Evolutionary conservation across 2,888 invertebrate genomes (phyloP), one percentile per base, ranked within the genome.

Genomic region (Pemphredon lugubris): DNA sequence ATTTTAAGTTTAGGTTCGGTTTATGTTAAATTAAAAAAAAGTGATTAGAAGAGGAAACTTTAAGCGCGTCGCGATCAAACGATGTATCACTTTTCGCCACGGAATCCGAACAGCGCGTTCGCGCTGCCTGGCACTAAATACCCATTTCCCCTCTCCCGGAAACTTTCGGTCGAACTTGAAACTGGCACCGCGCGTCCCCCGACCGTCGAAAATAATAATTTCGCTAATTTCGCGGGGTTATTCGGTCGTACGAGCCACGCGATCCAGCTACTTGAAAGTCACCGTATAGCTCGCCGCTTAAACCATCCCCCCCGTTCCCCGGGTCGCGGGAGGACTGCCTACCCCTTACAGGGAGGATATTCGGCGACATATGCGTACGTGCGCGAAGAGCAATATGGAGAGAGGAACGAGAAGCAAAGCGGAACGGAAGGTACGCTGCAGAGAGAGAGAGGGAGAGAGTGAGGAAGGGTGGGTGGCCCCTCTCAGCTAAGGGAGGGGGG

Each of bases 331-430:
- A 63, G 50, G 16, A n/a, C n/a, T n/a, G 37, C 37, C 23, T 47
- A 47, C 64, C 70, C 65, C 53, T 61, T 54, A 37, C 60, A n/a
- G 57, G 60, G 47, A 54, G 69, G 73, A 67, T 71, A 80, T 81
- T 84, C 82, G 77, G 84, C 83, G 77, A 84, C 84, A 85, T 84
- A 84, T 85, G 84, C 81, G 83, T 81, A 83, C 84, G 85, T 82
- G 84, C 78, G 73, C 76, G 73, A 61, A 79, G 7, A 73, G 78
- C 83, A 84, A 84, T 84, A 84, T 84, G 82, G 78, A 79, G 70
- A 74, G 61, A 74, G 61, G 45, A 16, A 44, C 32, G 30, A 30
- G 50, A 58, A 53, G 45, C 26, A 13, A 45, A 51, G 63, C 30
- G 30, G 48, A 61, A 44, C 73, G 61, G 58, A 72, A 73, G 54